Evolutionary conservation across 2,113 vertebrate genomes (phyloP).

Genomic region (Amia ocellicauda): DNA sequence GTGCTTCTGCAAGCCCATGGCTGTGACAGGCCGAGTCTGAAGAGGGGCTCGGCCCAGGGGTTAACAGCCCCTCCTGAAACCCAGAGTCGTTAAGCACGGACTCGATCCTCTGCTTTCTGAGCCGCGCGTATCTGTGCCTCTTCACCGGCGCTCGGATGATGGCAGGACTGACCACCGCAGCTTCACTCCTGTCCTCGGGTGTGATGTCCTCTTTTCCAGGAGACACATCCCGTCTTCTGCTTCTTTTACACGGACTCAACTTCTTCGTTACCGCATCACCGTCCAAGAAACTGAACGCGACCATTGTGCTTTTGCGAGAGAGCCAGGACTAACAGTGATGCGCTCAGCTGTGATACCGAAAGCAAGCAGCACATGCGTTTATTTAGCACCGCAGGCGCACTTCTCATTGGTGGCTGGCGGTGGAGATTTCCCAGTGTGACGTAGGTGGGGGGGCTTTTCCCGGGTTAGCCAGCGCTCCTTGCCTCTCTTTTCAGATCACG

Average conservation of each 20-base stretch:
- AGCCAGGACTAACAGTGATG: not conserved
- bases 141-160: slow-evolving; percentile 47
- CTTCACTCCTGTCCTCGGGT: slow-evolving; percentile 14
- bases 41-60: slow-evolving; percentile 30
- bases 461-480: slow-evolving; percentile 50
- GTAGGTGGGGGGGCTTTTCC: slow-evolving; percentile 42
- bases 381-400: slow-evolving; percentile 22
- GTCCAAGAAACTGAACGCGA: slow-evolving; percentile 32
- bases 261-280: slow-evolving; percentile 4
- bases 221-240: slow-evolving; percentile 8
- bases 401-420: slow-evolving; percentile 43
- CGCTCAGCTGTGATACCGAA: slow-evolving; percentile 24
- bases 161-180: slow-evolving; percentile 3
- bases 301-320: slow-evolving; percentile 36
- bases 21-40: slow-evolving; percentile 2
- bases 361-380: slow-evolving; percentile 15
- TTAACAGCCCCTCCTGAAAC: slow-evolving; percentile 67
- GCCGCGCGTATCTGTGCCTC: slow-evolving; percentile 42
- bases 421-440: slow-evolving; percentile 23
- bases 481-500: slow-evolving; percentile 16
- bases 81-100: slow-evolving; percentile 65
- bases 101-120: slow-evolving; percentile 62
- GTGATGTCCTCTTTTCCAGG: slow-evolving; percentile 21
- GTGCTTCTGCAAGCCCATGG: slow-evolving; percentile 13
- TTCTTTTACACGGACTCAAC: slow-evolving; percentile 31